phyloP scores from a whole-genome alignment of 2,888 invertebrate species.

The Apotomis turbidana region DNA sequence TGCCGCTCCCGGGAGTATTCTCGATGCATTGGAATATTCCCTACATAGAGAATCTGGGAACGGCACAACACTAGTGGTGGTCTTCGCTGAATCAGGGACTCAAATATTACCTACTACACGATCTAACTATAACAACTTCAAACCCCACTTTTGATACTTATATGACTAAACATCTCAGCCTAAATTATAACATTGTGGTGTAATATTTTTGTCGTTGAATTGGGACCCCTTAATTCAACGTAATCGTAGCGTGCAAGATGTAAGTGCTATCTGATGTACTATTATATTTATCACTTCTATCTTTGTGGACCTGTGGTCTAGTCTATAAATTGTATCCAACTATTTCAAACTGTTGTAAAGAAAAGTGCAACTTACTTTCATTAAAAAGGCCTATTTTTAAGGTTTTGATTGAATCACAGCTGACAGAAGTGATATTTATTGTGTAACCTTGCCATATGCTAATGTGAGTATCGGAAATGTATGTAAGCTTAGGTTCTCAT shows the following conservation, averaged over 20 bases:
- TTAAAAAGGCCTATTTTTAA: conserved; percentile 2
- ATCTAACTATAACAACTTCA: not conserved
- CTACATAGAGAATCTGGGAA: no score
- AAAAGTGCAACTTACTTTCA: not conserved
- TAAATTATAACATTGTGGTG: conserved; percentile 17
- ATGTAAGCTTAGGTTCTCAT: conserved; percentile 30
- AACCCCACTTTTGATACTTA: conserved; percentile 18
- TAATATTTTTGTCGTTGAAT: conserved; percentile 6
- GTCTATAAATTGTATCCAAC: conserved; percentile 4
- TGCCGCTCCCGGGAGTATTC: no score
- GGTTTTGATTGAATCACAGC: conserved; percentile 9
- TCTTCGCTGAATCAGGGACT: conserved; percentile 9
- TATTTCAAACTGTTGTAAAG: not conserved
- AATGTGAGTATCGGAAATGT: conserved; percentile 29
- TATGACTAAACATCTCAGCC: conserved; percentile 9
- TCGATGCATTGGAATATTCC: no score
- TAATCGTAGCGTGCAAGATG: conserved; percentile 9
- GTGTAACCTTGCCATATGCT: conserved; percentile 35
- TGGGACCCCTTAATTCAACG: not conserved
- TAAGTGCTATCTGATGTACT: conserved; percentile 6
- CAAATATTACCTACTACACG: conserved; percentile 9
- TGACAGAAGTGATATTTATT: conserved; percentile 35
- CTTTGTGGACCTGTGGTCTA: conserved; percentile 18
- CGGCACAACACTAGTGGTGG: not conserved
- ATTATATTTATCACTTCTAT: conserved; percentile 32